Percentiles rank a stretch among this genome's conserved stretches.
Evolutionary conservation across 2,113 vertebrate genomes (phyloP).

Genomic region (Oxyura jamaicensis): DNA sequence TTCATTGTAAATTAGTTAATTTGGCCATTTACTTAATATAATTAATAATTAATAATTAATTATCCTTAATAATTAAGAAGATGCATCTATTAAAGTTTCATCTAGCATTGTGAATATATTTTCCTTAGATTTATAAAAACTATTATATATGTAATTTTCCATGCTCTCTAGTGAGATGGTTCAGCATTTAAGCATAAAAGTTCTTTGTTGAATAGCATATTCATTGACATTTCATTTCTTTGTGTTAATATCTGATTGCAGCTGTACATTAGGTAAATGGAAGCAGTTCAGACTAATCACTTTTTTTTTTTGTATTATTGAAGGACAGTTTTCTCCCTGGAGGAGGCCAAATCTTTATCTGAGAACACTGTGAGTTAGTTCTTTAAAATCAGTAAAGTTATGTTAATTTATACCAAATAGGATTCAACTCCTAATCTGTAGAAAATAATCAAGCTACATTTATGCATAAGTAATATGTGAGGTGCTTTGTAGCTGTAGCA

Average conservation of each 20-base stretch:
- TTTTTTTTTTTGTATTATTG: not conserved
- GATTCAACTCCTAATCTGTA: not conserved
- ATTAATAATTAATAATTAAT: not conserved
- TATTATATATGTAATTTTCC: not conserved
- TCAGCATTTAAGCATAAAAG: not conserved
- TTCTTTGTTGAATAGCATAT: not conserved
- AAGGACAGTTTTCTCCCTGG: not conserved
- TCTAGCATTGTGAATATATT: not conserved
- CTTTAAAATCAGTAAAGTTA: not conserved
- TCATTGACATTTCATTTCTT: not conserved
- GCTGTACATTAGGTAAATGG: not conserved
- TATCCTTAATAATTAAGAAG: not conserved
- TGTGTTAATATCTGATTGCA: not conserved
- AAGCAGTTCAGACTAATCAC: not conserved
- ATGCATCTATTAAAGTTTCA: not conserved
- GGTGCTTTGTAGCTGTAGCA: not conserved
- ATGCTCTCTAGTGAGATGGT: not conserved
- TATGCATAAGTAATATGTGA: not conserved
- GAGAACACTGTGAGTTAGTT: not conserved
- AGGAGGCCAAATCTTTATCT: not conserved
- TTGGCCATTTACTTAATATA: not conserved
- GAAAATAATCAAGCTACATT: not conserved
- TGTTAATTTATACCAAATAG: not conserved
- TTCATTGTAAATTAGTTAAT: not conserved
- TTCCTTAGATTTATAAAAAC: not conserved